A percentile compares a stretch with the other conserved stretches of the same genome.
Conservation (phyloP, 2,797 vertebrate genomes). For the Momotus momota region DNA sequence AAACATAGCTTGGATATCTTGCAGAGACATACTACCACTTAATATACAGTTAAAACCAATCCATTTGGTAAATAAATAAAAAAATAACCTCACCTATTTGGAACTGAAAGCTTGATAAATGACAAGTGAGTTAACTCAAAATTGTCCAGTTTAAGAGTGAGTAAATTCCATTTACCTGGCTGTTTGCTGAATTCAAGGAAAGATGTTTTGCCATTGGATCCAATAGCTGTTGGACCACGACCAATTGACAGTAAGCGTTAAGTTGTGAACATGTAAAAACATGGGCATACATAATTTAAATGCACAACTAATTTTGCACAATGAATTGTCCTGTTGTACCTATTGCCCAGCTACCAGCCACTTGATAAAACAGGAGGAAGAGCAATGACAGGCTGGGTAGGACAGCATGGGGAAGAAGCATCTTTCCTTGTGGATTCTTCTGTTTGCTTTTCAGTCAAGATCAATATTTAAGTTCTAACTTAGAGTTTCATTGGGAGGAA, state of each 20-base stretch:
- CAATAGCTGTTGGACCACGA: not conserved
- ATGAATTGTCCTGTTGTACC: not conserved
- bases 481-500: not conserved
- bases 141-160: not conserved
- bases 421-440: not conserved
- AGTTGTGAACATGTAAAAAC: not conserved
- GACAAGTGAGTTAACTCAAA: not conserved
- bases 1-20: not conserved
- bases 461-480: not conserved
- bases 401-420: fast-evolving
- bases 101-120: not conserved
- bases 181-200: not conserved
- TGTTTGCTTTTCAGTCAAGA: not conserved
- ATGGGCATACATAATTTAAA: not conserved
- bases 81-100: not conserved
- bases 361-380: not conserved
- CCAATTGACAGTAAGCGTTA: not conserved
- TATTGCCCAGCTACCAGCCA: not conserved
- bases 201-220: not conserved
- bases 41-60: not conserved
- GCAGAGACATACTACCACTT: not conserved
- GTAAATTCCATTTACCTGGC: not conserved
- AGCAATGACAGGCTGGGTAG: not conserved
- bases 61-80: not conserved
- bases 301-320: not conserved